A percentile compares a stretch with the other conserved stretches of the same genome.
phyloP scores from a whole-genome alignment of 2,888 invertebrate species.

The Caenorhabditis sp. region DNA sequence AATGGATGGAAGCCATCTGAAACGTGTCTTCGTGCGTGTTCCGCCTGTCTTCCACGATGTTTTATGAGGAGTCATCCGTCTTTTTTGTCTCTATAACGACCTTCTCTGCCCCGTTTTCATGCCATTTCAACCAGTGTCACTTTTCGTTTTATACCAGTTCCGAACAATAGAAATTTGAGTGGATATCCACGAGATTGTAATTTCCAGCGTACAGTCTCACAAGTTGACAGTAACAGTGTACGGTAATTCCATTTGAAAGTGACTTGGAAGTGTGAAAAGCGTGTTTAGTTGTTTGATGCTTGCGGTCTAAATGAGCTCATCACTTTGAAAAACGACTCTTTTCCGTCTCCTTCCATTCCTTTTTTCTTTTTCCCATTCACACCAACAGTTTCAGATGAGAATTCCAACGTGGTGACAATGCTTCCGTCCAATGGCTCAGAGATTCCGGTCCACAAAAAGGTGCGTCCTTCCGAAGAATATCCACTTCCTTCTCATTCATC shows the following conservation, averaged over 20 bases:
- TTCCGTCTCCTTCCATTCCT: background rate
- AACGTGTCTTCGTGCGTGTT: conserved; percentile 26
- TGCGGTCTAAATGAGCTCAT: conserved; percentile 10
- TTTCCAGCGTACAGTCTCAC: too few relatives aligned
- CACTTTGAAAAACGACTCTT: conserved; percentile 5
- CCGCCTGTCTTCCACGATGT: background rate
- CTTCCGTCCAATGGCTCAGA: conserved; percentile 15
- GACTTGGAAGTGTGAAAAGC: too few relatives aligned
- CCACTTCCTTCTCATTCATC: background rate
- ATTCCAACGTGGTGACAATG: conserved; percentile 32
- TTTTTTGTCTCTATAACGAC: conserved; percentile 37
- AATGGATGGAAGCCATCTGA: conserved; percentile 20
- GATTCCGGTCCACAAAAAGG: conserved; percentile 37
- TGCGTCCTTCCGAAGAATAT: conserved; percentile 1
- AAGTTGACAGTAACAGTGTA: too few relatives aligned
- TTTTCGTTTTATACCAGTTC: too few relatives aligned
- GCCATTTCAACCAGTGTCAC: background rate
- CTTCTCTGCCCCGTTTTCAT: background rate
- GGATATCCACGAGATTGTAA: too few relatives aligned
- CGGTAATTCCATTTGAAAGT: too few relatives aligned
- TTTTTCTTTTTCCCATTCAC: background rate
- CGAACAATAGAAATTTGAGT: too few relatives aligned
- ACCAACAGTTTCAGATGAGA: conserved; percentile 22
- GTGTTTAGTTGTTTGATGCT: conserved; percentile 2
- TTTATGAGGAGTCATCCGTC: conserved; percentile 39